Evolutionary conservation across 2,888 invertebrate genomes (phyloP), one percentile per base, ranked within the genome.

Genomic region (Unio delphinus): DNA sequence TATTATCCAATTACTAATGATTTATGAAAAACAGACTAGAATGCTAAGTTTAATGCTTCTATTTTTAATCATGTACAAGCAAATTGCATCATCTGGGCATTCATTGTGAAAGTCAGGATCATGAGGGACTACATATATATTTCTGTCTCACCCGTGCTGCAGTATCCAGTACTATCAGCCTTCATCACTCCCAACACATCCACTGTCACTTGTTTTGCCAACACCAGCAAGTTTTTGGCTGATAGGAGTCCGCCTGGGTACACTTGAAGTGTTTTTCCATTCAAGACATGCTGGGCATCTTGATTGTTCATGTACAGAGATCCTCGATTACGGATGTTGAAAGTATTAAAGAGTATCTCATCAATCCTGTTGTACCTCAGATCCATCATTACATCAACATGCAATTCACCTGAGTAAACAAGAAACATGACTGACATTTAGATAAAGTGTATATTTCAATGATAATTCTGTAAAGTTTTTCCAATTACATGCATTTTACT

Each of bases 321-420:
- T 1, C 84, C 85, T 54, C 77, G 69, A 69, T 85, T 85, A 20
- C 84, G 75, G 58, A 85, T 80, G 70, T 74, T 78, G 60, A 84
- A 75, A 23, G 79, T 70, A 11, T 60, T 67, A 71, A 85, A 85
- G 20, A 64, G 59, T 45, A 85, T 76, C 3, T 67, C 72, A 75
- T 84, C 79, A 20, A 80, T 74, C 56, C 79, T 69, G 15, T 71
- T 64, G 58, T 79, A 80, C 54, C 70, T 61, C 15, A 80, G 67
- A 55, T 84, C 78, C 69, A 75, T 74, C 83, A 84, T 84, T 65
- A 76, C 76, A 69, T 79, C 67, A 18, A 85, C 75, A 55, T 73
- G 75, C 54, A 85, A 64, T 8, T 68, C 74, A 34, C 85, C 85
- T 85, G 70, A 20, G 69, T 69, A 58, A 57, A 56, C 4, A 2